Base-by-base conservation (phyloP, 2,888 invertebrate genomes). In the Caenorhabditis becei region DNA sequence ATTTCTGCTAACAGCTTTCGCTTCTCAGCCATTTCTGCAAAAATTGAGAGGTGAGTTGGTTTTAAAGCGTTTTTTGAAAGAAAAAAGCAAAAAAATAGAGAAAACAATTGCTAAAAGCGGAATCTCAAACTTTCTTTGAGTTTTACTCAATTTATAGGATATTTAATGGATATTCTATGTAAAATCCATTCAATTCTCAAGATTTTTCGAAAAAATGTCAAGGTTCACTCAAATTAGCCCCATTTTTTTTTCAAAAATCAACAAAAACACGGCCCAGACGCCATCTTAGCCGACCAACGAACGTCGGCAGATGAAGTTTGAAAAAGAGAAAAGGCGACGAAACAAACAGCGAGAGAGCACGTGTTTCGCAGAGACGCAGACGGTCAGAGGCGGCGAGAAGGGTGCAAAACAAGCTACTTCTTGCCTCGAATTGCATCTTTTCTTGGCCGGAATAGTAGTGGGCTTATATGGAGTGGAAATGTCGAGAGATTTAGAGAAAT, bases 1-100 rank as follows among this genome's bases (percentile, higher is more conserved):
- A 90, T 90, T 83, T 90, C 90, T 59, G 81, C 85, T 69, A 90
- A 75, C 63, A 90, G 78, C 84, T 91, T 90, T 44, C 90, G 85
- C 79, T 90, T 90, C 78, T 90, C 90, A 71, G 90, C 66, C 54
- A 72, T 72, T 44, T 63, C 65, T 51, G 67, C 7, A 61, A 66
- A 54, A 63, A 54, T n/a, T n/a, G n/a, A 32, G 26, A 47, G 11
- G 23, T 10, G 10, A 28, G 16, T 53, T 24, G 8, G 37, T 41
- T 41, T 35, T 35, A 32, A 26, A 18, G 16, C 7, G 2, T 18
- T 23, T 41, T 16, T n/a, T 16, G 51, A 37, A 32, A 23, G 14
- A 35, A 51, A 35, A 8, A n/a, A 32, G n/a, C 11, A 37, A 51
- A 51, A 47, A 18, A n/a, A 7, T 32, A 10, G 20, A 62, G n/a